These are phyloP conservation scores for Parasteatoda lunata DNA, from an alignment of 2,888 invertebrate species.

Conservation along the genomic window DNA sequence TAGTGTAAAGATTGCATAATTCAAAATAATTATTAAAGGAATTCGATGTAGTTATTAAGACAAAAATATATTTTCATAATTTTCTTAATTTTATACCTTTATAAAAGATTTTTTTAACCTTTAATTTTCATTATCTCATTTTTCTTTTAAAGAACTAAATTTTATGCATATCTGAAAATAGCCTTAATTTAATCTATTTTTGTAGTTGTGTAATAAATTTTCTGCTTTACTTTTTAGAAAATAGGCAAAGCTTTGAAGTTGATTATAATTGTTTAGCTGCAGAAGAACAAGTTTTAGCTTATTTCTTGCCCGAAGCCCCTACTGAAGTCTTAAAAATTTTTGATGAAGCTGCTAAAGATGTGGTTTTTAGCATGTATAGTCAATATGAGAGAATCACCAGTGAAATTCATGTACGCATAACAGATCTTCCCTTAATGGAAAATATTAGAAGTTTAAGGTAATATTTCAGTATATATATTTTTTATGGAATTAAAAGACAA, in stretches of 20 bases:
- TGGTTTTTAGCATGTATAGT: slow-evolving; percentile 94
- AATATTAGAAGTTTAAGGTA: slow-evolving; percentile 92
- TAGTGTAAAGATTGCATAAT: too few relatives aligned
- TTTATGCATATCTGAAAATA: too few relatives aligned
- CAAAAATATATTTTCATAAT: too few relatives aligned
- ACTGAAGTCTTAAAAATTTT: slow-evolving; percentile 97
- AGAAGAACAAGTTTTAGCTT: slow-evolving; percentile 93
- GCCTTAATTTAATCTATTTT: too few relatives aligned
- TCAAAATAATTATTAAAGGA: too few relatives aligned
- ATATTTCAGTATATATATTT: slow-evolving; percentile 10
- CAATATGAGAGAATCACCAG: slow-evolving; percentile 95
- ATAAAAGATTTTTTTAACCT: too few relatives aligned
- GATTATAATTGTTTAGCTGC: slow-evolving; percentile 93
- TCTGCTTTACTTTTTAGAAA: slow-evolving; percentile 76
- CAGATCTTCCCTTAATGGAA: slow-evolving; percentile 95
- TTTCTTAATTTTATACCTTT: too few relatives aligned
- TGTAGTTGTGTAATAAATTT: too few relatives aligned
- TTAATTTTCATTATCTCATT: too few relatives aligned
- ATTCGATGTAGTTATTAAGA: too few relatives aligned
- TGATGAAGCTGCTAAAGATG: slow-evolving; percentile 82
- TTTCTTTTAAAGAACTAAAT: too few relatives aligned
- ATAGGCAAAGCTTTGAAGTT: slow-evolving; percentile 87
- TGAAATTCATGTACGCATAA: slow-evolving; percentile 95
- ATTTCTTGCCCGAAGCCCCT: slow-evolving; percentile 98
- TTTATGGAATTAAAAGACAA: too few relatives aligned